Evolutionary conservation across 2,888 invertebrate genomes (phyloP), one percentile per base, ranked within the genome.

Genomic region (Hydrotaea diabolus): DNA sequence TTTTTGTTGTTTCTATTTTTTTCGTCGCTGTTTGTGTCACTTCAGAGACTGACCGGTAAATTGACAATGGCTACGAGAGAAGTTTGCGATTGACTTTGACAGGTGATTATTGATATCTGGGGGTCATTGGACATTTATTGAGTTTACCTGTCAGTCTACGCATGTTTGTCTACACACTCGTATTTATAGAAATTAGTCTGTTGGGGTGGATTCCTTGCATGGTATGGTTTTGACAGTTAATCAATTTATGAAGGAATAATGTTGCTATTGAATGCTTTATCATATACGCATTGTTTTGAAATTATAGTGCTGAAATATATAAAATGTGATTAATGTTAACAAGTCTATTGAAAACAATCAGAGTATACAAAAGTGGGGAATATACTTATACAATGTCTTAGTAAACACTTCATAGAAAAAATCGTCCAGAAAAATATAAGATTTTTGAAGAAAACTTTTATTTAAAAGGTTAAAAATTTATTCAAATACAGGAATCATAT

Each of bases 71-170:
- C n/a, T 4, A 5, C 36, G 39, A 21, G 15, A 5, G 23, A 46
- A 23, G 13, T 23, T 59, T 26, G 49, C 66, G 69, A 81, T 77
- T 82, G 79, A 80, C 71, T 77, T 82, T 85, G 85, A 86, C 87
- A 87, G 82, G 86, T 87, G 88, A 77, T 87, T 88, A 89, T 88
- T 89, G 88, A 86, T 86, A 86, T 86, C 75, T 85, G 84, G 86
- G 82, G 86, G 87, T 80, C 86, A 86, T 80, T 85, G 75, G 36
- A 80, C 79, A 79, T 71, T 78, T 75, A 74, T 71, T 83, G 49
- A 62, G 72, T 39, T 39, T 3, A 13, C 4, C 39, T 9, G 39
- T 39, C 39, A 1, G 39, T 73, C 49, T 43, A 15, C 1, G 23
- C 11, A 43, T 19, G 21, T 43, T 43, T 39, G 39, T 66, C 21